Evolutionary conservation across 2,113 vertebrate species (phyloP).

Genomic region (Origma solitaria): DNA sequence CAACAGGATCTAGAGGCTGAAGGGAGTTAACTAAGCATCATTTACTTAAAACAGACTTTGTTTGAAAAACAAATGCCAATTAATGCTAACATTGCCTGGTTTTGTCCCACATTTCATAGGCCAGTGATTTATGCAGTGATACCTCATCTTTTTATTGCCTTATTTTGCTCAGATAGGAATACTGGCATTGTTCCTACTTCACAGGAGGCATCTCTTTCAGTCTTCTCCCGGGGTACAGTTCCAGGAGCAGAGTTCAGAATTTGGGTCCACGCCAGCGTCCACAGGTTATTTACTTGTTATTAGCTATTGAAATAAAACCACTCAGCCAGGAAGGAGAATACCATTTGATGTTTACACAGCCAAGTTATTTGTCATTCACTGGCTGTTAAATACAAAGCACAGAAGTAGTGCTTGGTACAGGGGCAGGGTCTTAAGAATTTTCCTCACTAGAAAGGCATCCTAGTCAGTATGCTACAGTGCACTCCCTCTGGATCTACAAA

Average conservation of each 20-base stretch:
- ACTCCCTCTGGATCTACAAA: neutral
- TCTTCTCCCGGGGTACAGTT: neutral
- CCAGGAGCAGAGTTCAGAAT: neutral
- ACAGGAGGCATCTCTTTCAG: neutral
- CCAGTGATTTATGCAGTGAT: neutral
- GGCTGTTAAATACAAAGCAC: neutral
- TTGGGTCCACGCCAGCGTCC: neutral
- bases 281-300: neutral
- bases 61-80: neutral
- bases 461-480: neutral
- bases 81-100: neutral
- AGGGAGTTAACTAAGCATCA: neutral
- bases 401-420: neutral
- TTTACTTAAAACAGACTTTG: neutral
- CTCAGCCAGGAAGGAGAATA: neutral
- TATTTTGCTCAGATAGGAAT: neutral
- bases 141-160: neutral
- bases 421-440: neutral
- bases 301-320: neutral
- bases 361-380: neutral
- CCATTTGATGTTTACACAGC: neutral
- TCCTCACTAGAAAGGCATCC: neutral
- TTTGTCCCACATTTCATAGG: neutral
- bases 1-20: neutral
- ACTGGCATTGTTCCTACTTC: neutral